Base-by-base conservation (phyloP, 2,888 invertebrate species). In the Bellardia pandia region DNA sequence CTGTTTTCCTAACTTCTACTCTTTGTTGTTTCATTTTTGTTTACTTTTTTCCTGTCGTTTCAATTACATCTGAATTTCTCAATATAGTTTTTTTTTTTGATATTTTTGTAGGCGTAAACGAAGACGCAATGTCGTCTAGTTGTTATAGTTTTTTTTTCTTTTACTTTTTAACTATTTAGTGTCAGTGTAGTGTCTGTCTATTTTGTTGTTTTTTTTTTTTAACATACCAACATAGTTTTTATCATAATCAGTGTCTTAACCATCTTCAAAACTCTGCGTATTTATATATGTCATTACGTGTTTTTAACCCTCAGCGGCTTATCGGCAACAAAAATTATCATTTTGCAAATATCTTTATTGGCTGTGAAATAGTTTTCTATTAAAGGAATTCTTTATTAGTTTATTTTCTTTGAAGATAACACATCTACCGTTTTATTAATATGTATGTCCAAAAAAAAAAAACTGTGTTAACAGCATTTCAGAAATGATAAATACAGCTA, bases 51-150 rank as follows among this genome's bases (percentile, higher is more conserved):
- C 62, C 64, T 53, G 42, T 45, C 74, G 58, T 66, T 86, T 81
- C 74, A 51, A 78, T 72, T 72, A 58, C 40, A 13, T 48, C 51
- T 76, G 66, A 58, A 58, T 62, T 82, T 82, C 33, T 72, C 51
- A 62, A 53, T 68, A 56, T 78, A 2, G 3, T 23, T 71, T 62
- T 58, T 62, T 71, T 42, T 30, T 40, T 68, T 23, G 1, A 23
- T 11, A n/a, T 45, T 82, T 79, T 83, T 51, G 78, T 85, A 85
- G 85, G 87, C 87, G 87, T 87, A 37, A 78, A 78, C 87, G 16
- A 87, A 85, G 87, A 81, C 75, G 30, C 45, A 64, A 75, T 75
- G 86, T 81, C 78, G 87, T 87, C 85, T 77, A 23, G 9, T 68
- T 68, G 66, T 69, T 60, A 51, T 23, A 62, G 48, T 45, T 45